Conservation (phyloP, 1,140 invertebrate species). For the Andricus grossulariae region DNA sequence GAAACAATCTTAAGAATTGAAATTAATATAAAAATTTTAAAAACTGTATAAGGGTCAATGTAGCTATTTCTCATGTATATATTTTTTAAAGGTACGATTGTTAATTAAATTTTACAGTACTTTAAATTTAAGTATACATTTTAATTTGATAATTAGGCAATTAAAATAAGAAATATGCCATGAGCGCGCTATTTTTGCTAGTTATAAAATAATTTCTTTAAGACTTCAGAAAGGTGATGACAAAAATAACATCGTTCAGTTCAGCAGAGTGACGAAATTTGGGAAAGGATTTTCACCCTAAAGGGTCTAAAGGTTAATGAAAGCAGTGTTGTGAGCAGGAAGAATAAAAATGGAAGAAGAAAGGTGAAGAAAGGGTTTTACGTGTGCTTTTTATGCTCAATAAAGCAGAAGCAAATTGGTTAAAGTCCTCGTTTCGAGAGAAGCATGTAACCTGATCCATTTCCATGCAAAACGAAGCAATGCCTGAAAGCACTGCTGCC, state of each 20-base stretch:
- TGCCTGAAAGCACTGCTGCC: neutral
- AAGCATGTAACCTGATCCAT: neutral
- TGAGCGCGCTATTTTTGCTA: too few species aligned
- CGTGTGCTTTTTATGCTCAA: constrained; percentile 6
- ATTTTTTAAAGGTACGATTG: too few species aligned
- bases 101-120: too few species aligned
- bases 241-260: constrained; percentile 8
- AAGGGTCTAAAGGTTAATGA: constrained; percentile 9
- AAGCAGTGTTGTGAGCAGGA: constrained; percentile 19
- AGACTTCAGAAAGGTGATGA: neutral
- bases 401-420: constrained; percentile 25
- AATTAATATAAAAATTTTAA: too few species aligned
- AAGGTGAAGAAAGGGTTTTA: constrained; percentile 6
- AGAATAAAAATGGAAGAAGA: neutral
- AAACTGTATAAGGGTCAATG: too few species aligned
- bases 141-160: too few species aligned
- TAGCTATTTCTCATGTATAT: too few species aligned
- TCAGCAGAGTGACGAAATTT: constrained; percentile 12
- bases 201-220: neutral
- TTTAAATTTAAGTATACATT: too few species aligned
- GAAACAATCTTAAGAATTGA: too few species aligned
- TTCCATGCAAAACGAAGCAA: constrained; percentile 2
- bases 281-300: constrained; percentile 8
- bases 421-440: constrained; percentile 19
- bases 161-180: too few species aligned